phyloP scores from a whole-genome alignment of 2,113 vertebrate species.

The Phylloscopus trochilus region DNA sequence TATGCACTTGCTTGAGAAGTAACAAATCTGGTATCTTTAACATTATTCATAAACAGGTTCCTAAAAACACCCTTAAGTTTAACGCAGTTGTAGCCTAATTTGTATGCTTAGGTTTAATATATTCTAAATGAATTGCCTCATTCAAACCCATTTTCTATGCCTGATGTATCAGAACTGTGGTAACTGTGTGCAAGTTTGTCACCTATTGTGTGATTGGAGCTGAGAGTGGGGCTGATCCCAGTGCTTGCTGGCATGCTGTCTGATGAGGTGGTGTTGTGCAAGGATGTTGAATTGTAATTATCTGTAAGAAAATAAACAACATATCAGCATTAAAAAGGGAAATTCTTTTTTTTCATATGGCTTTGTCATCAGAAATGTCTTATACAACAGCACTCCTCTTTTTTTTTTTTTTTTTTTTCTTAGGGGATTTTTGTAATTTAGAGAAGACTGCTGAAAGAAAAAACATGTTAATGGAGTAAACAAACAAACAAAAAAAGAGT shows the following conservation, averaged over 20 bases:
- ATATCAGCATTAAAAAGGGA: background rate
- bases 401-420: background rate
- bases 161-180: background rate
- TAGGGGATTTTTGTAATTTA: background rate
- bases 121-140: background rate
- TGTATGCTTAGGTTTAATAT: background rate
- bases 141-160: background rate
- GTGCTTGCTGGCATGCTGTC: slow-evolving; percentile 34
- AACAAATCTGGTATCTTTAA: background rate
- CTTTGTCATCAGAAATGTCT: background rate
- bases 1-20: background rate
- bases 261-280: slow-evolving; percentile 20
- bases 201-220: slow-evolving; percentile 53
- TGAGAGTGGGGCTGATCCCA: slow-evolving; percentile 4
- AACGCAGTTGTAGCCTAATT: background rate
- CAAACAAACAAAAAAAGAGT: background rate
- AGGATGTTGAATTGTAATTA: background rate
- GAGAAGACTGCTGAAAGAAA: background rate
- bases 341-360: background rate
- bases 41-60: background rate
- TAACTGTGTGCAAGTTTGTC: slow-evolving; percentile 68
- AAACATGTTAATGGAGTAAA: background rate
- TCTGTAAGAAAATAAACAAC: slow-evolving; percentile 71
- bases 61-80: background rate
- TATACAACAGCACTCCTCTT: background rate